Conservation (phyloP, 2,797 vertebrate species). For the Centropyge bicolor region DNA sequence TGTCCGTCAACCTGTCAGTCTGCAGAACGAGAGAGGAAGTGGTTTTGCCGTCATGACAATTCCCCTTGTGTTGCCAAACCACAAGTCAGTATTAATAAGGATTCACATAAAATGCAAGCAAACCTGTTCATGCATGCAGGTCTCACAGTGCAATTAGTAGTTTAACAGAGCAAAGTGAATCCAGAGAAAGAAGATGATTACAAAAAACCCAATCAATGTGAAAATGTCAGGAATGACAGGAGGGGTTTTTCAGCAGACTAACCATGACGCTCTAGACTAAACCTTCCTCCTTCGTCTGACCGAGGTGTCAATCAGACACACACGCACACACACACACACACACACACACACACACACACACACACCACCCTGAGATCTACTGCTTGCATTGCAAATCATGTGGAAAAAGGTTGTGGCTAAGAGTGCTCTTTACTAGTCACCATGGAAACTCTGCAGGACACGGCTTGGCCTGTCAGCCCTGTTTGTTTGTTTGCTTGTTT, state of each 20-base stretch:
- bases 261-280: conserved; percentile 33
- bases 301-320: conserved; percentile 39
- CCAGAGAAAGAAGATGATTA: conserved; percentile 2
- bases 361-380: conserved; percentile 15
- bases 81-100: conserved; percentile 38
- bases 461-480: conserved; percentile 1
- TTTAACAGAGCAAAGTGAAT: conserved; percentile 35
- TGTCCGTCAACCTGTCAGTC: conserved; percentile 47
- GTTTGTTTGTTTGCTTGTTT: conserved; percentile 1
- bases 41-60: conserved; percentile 31
- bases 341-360: not conserved
- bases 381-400: conserved; percentile 48
- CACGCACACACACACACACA: not conserved
- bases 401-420: conserved; percentile 18
- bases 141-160: not conserved
- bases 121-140: conserved; percentile 33
- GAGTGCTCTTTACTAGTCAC: conserved; percentile 53
- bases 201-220: conserved; percentile 32
- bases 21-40: conserved; percentile 29
- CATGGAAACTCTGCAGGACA: conserved; percentile 65
- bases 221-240: conserved; percentile 31
- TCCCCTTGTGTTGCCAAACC: conserved; percentile 27
- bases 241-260: conserved; percentile 19
- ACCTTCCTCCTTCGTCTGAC: conserved; percentile 28
- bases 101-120: conserved; percentile 34